Evolutionary conservation across 2,797 vertebrate species (phyloP).

Genomic region (Poeciliopsis paucimaculata): DNA sequence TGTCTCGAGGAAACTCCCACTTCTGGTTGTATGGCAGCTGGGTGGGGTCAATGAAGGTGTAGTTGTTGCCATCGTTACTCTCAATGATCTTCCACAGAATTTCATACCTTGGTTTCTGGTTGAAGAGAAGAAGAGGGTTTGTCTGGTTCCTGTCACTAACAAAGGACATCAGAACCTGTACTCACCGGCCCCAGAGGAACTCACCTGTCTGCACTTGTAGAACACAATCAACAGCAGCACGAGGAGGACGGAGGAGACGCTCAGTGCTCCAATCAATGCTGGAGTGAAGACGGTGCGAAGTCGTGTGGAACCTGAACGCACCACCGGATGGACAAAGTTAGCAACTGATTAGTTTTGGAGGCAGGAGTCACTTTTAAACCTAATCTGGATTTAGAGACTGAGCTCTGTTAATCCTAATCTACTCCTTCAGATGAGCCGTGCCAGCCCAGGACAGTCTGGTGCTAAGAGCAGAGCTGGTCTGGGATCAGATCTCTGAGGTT

Average conservation of each 20-base stretch:
- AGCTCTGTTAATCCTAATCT: neutral
- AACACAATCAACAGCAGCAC: conserved; percentile 83
- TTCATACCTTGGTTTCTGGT: conserved; percentile 92
- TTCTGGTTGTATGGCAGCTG: conserved; percentile 92
- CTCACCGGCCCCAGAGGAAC: neutral
- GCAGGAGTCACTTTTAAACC: neutral
- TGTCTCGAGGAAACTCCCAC: conserved; percentile 95
- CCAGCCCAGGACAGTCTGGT: neutral
- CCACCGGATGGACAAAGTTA: neutral
- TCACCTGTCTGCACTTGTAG: conserved; percentile 91
- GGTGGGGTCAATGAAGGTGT: conserved; percentile 91
- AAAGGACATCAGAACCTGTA: neutral
- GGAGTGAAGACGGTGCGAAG: conserved; percentile 56
- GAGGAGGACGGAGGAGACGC: conserved; percentile 69
- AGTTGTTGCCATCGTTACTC: conserved; percentile 87
- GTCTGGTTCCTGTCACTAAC: neutral
- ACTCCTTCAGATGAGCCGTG: neutral
- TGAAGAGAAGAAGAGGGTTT: neutral
- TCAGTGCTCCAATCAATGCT: conserved; percentile 68
- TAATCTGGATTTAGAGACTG: neutral
- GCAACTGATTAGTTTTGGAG: neutral
- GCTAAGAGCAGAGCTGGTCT: neutral
- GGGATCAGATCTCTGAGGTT: neutral
- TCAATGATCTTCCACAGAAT: conserved; percentile 96
- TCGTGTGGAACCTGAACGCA: neutral